Conservation (phyloP, 2,797 vertebrate genomes). For the Takifugu ocellatus region DNA sequence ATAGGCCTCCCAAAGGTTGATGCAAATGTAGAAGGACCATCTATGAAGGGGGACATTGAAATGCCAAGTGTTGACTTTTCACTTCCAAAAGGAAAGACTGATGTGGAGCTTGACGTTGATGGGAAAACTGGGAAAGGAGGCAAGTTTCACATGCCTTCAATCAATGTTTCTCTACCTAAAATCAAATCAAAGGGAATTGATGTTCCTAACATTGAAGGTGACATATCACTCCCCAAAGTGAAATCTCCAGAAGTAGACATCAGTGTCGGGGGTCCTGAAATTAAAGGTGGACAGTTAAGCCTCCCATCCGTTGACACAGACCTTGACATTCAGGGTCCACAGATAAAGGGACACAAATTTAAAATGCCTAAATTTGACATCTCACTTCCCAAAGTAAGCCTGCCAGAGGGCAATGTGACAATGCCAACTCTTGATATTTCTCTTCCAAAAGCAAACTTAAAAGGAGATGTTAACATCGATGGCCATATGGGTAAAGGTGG, state of each 20-base stretch:
- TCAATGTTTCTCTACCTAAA: slow-evolving; percentile 29
- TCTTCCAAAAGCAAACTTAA: slow-evolving; percentile 42
- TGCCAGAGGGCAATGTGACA: slow-evolving; percentile 26
- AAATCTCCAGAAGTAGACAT: neutral
- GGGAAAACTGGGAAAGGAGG: slow-evolving; percentile 16
- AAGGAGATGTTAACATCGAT: slow-evolving; percentile 11
- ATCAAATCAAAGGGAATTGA: slow-evolving; percentile 22
- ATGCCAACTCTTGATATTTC: slow-evolving; percentile 59
- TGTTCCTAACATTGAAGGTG: slow-evolving; percentile 47
- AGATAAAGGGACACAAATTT: slow-evolving; percentile 34
- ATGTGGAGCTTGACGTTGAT: slow-evolving; percentile 13
- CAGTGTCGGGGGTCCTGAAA: neutral
- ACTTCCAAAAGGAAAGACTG: slow-evolving; percentile 33
- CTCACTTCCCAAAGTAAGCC: slow-evolving; percentile 47
- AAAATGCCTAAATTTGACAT: slow-evolving; percentile 48
- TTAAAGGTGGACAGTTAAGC: slow-evolving; percentile 7
- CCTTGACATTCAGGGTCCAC: slow-evolving; percentile 10
- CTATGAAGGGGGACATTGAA: slow-evolving; percentile 37
- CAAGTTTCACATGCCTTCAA: slow-evolving; percentile 49
- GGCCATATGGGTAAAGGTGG: slow-evolving; percentile 36
- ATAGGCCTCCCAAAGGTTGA: slow-evolving; percentile 19
- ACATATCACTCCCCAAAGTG: slow-evolving; percentile 1
- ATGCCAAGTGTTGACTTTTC: slow-evolving; percentile 50
- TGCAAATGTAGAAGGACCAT: slow-evolving; percentile 36
- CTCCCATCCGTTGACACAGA: slow-evolving; percentile 54